Evolutionary conservation across 2,888 invertebrate species (phyloP), one percentile per base, ranked within the genome.

Genomic region (Gonocerus acuteangulatus): DNA sequence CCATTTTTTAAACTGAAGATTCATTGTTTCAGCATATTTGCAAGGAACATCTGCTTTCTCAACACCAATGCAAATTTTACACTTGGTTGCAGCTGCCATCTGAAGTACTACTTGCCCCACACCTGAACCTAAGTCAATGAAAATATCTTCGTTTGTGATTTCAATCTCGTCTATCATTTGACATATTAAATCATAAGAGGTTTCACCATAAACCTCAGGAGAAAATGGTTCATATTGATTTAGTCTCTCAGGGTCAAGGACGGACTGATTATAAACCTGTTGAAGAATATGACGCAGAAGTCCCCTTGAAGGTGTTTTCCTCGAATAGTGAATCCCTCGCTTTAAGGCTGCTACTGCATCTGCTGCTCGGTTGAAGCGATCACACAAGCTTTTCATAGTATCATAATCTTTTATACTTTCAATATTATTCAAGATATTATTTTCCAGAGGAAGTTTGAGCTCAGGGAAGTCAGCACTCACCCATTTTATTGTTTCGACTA

Each of bases 221-320:
- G 96, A 97, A 78, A 99, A 99, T n/a, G 99, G 96, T 77, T 97
- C 95, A 77, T 99, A 99, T 74, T 95, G 95, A 77, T 99, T 99
- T 66, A 99, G 81, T 77, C 91, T 93, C 72, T 96, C 95, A 54
- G 97, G 97, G 78, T 96, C 95, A 63, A 87, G 85, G 62, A 99
- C 96, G 61, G 97, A 93, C 75, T 93, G 88, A 79, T 95, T 96
- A 79, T 97, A 97, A 59, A 94, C 95, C 80, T 95, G 94, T 76
- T 95, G 95, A 68, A 97, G 78, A 72, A 97, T 94, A 74, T 96
- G 96, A 73, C 91, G 87, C 69, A 97, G 80, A 71, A 96, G 82
- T 68, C 87, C 89, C 73, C 89, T 82, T 66, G 92, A 89, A 18
- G 93, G 89, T 72, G 92, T 89, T 21, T 15, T 59, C 39, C 48